phyloP scores from a whole-genome alignment of 2,888 invertebrate species.

The Drosophila robusta region DNA sequence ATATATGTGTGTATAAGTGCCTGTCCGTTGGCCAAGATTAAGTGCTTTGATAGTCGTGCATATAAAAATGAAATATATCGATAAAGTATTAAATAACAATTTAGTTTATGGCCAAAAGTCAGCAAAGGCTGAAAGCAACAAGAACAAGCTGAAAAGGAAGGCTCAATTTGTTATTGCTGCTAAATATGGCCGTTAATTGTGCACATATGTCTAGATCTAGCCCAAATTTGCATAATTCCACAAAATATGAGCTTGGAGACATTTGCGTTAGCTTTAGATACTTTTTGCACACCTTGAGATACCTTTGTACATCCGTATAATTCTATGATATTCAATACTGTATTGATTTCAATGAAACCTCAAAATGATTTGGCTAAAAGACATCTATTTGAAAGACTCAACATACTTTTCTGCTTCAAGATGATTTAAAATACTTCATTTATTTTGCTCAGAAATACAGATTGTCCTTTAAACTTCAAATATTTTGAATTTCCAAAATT shows the following conservation, averaged over 20 bases:
- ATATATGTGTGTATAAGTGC: constrained; percentile 59
- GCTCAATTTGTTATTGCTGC: constrained; percentile 43
- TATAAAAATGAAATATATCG: constrained; percentile 80
- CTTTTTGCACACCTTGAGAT: background rate
- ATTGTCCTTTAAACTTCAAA: too few species aligned
- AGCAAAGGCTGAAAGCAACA: constrained; percentile 27
- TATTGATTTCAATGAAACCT: too few species aligned
- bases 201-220: constrained; percentile 1
- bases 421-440: too few species aligned
- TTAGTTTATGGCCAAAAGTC: constrained; percentile 69
- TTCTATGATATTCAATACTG: background rate
- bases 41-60: constrained; percentile 78
- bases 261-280: background rate
- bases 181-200: constrained; percentile 9
- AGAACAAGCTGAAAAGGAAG: constrained; percentile 7
- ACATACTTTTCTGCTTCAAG: too few species aligned
- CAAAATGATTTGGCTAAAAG: too few species aligned
- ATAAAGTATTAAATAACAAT: constrained; percentile 80
- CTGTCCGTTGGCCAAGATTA: constrained; percentile 72
- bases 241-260: background rate
- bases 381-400: too few species aligned
- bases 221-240: background rate
- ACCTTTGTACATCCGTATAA: background rate
- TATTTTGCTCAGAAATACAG: too few species aligned
- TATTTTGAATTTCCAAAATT: too few species aligned